Evolutionary conservation across 2,888 invertebrate genomes (phyloP), one percentile per base, ranked within the genome.

Genomic region (Chironomus tentans): DNA sequence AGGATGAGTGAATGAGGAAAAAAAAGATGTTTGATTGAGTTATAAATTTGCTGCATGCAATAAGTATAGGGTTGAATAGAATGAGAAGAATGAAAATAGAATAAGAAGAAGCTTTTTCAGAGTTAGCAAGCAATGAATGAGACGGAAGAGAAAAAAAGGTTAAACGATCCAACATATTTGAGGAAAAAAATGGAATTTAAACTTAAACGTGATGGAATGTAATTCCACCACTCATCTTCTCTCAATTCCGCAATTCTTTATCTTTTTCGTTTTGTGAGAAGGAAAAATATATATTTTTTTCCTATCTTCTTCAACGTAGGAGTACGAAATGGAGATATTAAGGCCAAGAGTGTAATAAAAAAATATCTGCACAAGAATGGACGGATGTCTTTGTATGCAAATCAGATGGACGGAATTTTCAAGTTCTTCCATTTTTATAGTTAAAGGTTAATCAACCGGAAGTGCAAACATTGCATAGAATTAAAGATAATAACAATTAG

Each of bases 201-300:
- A 38, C 62, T 62, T 21, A 46, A 72, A 72, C 72, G 72, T 72
- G 72, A 61, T 72, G 72, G 72, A 72, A 72, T 72, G 72, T 72
- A 72, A 72, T 72, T 72, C 21, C 28, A 61, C 38, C 72, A 72
- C 61, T 38, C 28, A 65, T 65, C 65, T 56, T 65, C 65, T 65
- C 21, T 62, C 62, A 24, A 18, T 65, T 21, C 38, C 38, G 10
- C 38, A 38, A 38, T 38, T 24, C 24, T 24, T 24, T 65, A 65
- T 22, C 22, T 18, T 18, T 15, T 50, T 18, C 6, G 7, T 18
- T 56, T 56, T 56, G 56, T 5, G 5, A 50, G 50, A 15, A n/a
- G 28, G 28, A 28, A 28, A 28, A 28, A 28, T 4, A 6, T 28
- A 5, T 28, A 5, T 28, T 28, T 28, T 28, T 28, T 38, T 7